Percentiles rank a stretch among this genome's conserved stretches.
Evolutionary conservation across 2,888 invertebrate species (phyloP).

Genomic region (Priocnemis perturbator): DNA sequence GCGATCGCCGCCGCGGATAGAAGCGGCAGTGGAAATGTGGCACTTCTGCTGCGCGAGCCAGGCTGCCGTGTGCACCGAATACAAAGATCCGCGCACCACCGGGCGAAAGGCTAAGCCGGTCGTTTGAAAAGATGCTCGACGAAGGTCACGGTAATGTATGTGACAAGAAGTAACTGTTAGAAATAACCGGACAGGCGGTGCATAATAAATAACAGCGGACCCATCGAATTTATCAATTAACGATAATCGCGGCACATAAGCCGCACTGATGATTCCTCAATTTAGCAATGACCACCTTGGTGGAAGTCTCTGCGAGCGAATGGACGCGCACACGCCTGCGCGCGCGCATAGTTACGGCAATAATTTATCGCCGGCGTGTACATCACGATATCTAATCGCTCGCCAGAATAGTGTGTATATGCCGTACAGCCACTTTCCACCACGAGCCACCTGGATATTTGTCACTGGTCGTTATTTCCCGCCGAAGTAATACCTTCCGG

Average conservation of each 20-base stretch:
- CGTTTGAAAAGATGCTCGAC: conserved; percentile 12
- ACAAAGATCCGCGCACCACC: too few species aligned
- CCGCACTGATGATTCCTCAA: conserved; percentile 53
- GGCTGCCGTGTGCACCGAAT: too few species aligned
- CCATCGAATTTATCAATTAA: conserved; percentile 60
- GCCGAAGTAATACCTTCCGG: conserved; percentile 34
- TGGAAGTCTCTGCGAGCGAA: conserved; percentile 15
- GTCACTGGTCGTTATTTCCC: conserved; percentile 45
- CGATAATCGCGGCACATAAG: conserved; percentile 50
- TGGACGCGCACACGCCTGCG: background rate
- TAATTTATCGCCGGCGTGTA: conserved; percentile 48
- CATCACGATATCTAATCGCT: conserved; percentile 50
- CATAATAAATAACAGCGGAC: conserved; percentile 45
- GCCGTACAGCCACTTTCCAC: conserved; percentile 7
- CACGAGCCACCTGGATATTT: conserved; percentile 44
- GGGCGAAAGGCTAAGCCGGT: conserved; percentile 16
- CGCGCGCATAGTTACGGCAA: conserved; percentile 28
- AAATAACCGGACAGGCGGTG: conserved; percentile 29
- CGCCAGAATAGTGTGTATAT: conserved; percentile 1
- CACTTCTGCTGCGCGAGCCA: background rate
- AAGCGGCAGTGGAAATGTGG: background rate
- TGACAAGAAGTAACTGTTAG: conserved; percentile 42
- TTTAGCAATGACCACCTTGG: conserved; percentile 52
- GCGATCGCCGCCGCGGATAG: background rate
- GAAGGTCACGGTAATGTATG: conserved; percentile 38